Conservation (phyloP, 2,797 vertebrate genomes). For the Loris lydekkerianus region DNA sequence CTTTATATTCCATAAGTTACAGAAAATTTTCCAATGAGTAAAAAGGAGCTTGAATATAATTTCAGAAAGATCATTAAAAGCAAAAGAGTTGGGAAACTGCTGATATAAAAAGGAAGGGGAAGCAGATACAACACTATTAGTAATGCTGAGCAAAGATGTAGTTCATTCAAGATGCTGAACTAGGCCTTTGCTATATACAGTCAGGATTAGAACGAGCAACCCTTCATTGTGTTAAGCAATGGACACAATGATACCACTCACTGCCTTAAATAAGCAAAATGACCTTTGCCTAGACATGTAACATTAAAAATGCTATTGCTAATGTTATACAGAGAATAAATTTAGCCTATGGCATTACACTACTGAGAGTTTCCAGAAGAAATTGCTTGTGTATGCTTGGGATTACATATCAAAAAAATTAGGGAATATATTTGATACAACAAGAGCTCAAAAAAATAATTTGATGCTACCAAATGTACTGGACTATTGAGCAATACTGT, state of each 20-base stretch:
- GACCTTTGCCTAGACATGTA: neutral
- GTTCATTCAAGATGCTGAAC: neutral
- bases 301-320: neutral
- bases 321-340: constrained; percentile 52
- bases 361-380: constrained; percentile 14
- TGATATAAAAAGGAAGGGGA: neutral
- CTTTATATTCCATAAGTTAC: neutral
- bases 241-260: constrained; percentile 41
- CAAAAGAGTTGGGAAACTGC: neutral
- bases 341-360: constrained; percentile 18
- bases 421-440: neutral
- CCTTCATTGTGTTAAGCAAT: neutral
- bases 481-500: neutral
- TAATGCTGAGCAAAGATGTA: neutral
- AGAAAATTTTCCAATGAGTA: neutral
- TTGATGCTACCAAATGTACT: neutral
- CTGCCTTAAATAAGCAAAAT: neutral
- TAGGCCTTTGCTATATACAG: neutral
- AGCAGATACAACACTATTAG: neutral
- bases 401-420: neutral
- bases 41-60: neutral
- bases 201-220: neutral
- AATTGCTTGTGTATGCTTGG: neutral
- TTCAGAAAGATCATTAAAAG: neutral
- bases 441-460: neutral